These are phyloP conservation scores for Noctua janthina DNA, from an alignment of 2,888 invertebrate species.

Conservation along the genomic window DNA sequence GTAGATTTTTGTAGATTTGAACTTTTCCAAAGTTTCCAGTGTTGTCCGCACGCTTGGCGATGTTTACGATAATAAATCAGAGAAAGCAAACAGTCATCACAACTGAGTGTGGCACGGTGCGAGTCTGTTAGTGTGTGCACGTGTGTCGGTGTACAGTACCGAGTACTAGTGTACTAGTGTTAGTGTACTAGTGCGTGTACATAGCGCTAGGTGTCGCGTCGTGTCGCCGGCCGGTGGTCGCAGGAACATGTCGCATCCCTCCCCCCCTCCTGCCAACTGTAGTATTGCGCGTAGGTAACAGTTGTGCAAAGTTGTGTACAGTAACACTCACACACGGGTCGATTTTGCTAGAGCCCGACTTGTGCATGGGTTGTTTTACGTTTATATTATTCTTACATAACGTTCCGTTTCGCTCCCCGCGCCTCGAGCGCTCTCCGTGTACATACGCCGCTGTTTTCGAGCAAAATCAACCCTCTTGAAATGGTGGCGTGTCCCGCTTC, in stretches of 20 bases:
- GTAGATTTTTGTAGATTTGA: constrained; percentile 35
- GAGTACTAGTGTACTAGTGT: constrained; percentile 16
- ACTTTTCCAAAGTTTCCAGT: constrained; percentile 63
- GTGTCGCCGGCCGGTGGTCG: constrained; percentile 80
- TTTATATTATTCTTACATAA: constrained; percentile 58
- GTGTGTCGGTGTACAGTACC: constrained; percentile 62
- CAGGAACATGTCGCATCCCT: constrained; percentile 81
- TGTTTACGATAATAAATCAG: constrained; percentile 81
- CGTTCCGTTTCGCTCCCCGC: constrained; percentile 55
- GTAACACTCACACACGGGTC: constrained; percentile 79
- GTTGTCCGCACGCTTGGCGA: constrained; percentile 81
- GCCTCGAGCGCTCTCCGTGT: constrained; percentile 67
- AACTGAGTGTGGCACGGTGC: constrained; percentile 88
- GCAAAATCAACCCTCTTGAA: constrained; percentile 90
- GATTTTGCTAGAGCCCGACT: constrained; percentile 81
- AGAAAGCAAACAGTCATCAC: constrained; percentile 88
- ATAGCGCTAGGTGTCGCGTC: constrained; percentile 55
- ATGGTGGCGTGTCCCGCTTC: constrained; percentile 82
- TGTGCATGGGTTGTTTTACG: constrained; percentile 86
- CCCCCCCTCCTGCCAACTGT: constrained; percentile 68
- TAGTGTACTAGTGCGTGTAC: constrained; percentile 36
- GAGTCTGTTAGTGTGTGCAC: constrained; percentile 79
- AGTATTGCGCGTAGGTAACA: constrained; percentile 76
- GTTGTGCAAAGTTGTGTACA: constrained; percentile 74
- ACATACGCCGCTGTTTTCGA: constrained; percentile 79